Conservation (phyloP, 2,888 invertebrate genomes). For the Phymatocera aterrima region DNA sequence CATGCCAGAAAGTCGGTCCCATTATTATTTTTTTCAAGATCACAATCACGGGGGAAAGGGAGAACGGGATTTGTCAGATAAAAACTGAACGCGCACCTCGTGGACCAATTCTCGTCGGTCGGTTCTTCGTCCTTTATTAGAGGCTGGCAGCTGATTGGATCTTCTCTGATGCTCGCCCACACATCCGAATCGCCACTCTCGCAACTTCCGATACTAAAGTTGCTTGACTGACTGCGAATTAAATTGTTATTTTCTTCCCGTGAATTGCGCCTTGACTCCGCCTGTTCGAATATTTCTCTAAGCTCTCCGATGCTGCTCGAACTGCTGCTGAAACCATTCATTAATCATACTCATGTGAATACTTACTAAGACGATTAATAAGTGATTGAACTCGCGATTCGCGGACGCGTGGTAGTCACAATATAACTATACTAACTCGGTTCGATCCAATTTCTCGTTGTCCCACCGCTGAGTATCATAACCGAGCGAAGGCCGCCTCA, state of each 20-base stretch:
- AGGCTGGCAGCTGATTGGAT: conserved; percentile 44
- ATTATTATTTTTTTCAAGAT: no score
- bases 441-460: conserved; percentile 64
- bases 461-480: conserved; percentile 67
- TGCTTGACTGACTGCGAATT: conserved; percentile 54
- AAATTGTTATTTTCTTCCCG: conserved; percentile 68
- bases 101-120: conserved; percentile 46
- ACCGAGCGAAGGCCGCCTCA: conserved; percentile 68
- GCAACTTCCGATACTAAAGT: conserved; percentile 48
- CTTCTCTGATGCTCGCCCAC: conserved; percentile 57
- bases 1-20: no score
- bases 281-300: conserved; percentile 67
- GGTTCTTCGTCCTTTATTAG: conserved; percentile 49
- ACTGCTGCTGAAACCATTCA: conserved; percentile 56
- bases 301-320: conserved; percentile 65
- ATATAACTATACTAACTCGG: conserved; percentile 65
- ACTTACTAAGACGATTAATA: no score
- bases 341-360: neutral
- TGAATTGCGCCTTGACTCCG: conserved; percentile 65
- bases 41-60: neutral
- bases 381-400: neutral
- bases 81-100: conserved; percentile 44
- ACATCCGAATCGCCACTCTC: conserved; percentile 56
- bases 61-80: neutral
- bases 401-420: neutral